Percentiles rank a stretch among this genome's conserved stretches.
These are phyloP conservation scores for Lagorchestes hirsutus DNA, from an alignment of 2,797 vertebrate genomes.

Conservation along the genomic window DNA sequence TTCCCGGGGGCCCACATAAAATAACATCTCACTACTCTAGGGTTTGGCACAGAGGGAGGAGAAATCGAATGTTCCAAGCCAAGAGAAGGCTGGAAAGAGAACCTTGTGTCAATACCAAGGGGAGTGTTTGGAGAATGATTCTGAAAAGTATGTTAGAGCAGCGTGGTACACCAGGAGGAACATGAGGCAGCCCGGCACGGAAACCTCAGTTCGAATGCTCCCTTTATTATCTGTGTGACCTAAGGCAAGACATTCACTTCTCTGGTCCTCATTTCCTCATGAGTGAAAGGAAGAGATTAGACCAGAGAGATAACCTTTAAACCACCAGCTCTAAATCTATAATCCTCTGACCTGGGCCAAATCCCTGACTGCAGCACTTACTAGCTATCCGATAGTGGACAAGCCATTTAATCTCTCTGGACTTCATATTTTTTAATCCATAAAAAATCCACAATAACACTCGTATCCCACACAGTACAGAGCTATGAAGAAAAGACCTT, in stretches of 20 bases:
- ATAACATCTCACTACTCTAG: not conserved
- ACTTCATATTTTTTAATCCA: not conserved
- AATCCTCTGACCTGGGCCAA: not conserved
- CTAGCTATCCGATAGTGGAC: not conserved
- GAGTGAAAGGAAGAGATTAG: not conserved
- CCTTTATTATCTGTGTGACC: not conserved
- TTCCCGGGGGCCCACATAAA: not conserved
- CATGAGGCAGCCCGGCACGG: not conserved
- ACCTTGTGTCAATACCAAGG: not conserved
- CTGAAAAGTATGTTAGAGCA: not conserved
- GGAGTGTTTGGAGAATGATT: not conserved
- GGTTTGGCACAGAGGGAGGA: not conserved
- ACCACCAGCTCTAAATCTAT: not conserved
- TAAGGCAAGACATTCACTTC: not conserved
- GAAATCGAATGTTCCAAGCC: not conserved
- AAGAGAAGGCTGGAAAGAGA: not conserved
- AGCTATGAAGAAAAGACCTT: not conserved
- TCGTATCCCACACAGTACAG: not conserved
- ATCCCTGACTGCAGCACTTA: not conserved
- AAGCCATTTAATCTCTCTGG: not conserved
- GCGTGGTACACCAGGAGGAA: not conserved
- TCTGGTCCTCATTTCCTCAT: not conserved
- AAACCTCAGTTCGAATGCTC: not conserved
- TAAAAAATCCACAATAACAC: not conserved
- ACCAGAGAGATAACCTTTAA: not conserved